Percentiles rank a stretch among this genome's conserved stretches.
These are phyloP conservation scores for Sphaerophoria taeniata DNA, from an alignment of 2,888 invertebrate species.

Conservation along the genomic window DNA sequence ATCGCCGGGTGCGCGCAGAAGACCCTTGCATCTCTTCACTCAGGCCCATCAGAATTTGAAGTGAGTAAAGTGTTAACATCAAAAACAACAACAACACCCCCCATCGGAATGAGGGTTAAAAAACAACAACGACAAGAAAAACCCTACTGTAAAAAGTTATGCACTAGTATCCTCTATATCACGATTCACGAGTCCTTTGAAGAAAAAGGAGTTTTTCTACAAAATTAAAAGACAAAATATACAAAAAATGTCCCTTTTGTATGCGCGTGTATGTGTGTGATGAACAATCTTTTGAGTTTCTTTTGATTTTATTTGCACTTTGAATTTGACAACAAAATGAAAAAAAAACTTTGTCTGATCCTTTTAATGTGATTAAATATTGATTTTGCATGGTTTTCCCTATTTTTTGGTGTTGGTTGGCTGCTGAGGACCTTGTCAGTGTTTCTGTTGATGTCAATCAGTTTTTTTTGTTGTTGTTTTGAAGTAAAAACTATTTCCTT, in stretches of 20 bases:
- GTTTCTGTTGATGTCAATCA: slow-evolving; percentile 50
- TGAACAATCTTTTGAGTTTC: slow-evolving; percentile 53
- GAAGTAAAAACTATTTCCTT: slow-evolving; percentile 44
- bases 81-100: neutral
- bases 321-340: slow-evolving; percentile 31
- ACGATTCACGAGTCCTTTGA: slow-evolving; percentile 10
- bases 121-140: neutral
- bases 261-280: slow-evolving; percentile 24
- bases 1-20: slow-evolving; percentile 76
- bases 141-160: slow-evolving; percentile 13
- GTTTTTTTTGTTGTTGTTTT: slow-evolving; percentile 26
- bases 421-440: slow-evolving; percentile 7
- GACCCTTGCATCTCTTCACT: slow-evolving; percentile 80
- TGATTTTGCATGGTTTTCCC: slow-evolving; percentile 68
- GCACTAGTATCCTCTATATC: slow-evolving; percentile 16
- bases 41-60: slow-evolving; percentile 79
- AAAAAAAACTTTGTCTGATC: slow-evolving; percentile 55
- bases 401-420: slow-evolving; percentile 13
- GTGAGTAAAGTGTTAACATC: slow-evolving; percentile 77
- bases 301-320: slow-evolving; percentile 69
- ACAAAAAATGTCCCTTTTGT: slow-evolving; percentile 44
- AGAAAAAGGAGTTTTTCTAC: neutral
- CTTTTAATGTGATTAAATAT: slow-evolving; percentile 73
- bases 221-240: slow-evolving; percentile 33
- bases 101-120: slow-evolving; percentile 76